These are phyloP conservation scores for Petrolisthes cinctipes DNA, from an alignment of 2,888 invertebrate species.

Conservation along the genomic window DNA sequence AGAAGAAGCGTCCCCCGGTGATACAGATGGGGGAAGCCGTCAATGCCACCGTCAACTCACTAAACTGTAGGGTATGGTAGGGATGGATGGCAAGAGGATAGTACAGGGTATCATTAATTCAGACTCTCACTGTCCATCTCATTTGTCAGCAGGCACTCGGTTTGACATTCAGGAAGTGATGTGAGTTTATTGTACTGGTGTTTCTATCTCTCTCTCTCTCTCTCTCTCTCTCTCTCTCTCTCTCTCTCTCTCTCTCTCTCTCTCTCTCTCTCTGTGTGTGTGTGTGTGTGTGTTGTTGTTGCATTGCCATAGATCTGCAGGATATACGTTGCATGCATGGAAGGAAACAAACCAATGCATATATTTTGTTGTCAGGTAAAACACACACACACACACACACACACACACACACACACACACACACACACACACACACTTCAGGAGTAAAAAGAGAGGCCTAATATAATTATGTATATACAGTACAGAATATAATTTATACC, in stretches of 20 bases:
- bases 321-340: too few species aligned
- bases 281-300: too few species aligned
- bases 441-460: neutral
- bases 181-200: too few species aligned
- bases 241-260: too few species aligned
- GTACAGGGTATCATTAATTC: neutral
- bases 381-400: neutral
- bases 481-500: slow-evolving; percentile 15
- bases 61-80: slow-evolving; percentile 19
- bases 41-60: slow-evolving; percentile 38
- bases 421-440: too few species aligned
- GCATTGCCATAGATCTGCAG: too few species aligned
- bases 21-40: slow-evolving; percentile 46
- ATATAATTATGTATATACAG: neutral
- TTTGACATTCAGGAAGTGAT: too few species aligned
- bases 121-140: too few species aligned
- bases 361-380: neutral
- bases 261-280: too few species aligned
- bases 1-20: slow-evolving; percentile 50
- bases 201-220: neutral
- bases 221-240: neutral
- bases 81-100: neutral
- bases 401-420: too few species aligned
- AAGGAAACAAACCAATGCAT: too few species aligned
- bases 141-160: too few species aligned